Evolutionary conservation across 2,113 vertebrate genomes (phyloP).

Genomic region (Eretmochelys imbricata): DNA sequence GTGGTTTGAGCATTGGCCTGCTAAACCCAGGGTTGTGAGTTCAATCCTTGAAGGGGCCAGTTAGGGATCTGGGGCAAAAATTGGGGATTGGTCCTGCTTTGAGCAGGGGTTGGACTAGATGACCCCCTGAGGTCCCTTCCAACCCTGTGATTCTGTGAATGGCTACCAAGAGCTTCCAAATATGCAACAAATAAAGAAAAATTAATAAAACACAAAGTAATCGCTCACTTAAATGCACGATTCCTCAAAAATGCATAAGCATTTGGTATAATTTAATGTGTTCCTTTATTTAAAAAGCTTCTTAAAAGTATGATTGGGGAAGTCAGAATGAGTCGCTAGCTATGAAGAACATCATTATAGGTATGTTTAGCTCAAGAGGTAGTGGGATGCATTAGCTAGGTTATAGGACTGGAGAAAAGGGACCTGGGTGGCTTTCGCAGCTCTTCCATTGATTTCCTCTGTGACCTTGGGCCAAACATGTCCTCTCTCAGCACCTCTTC

Average conservation of each 20-base stretch:
- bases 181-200: neutral
- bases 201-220: neutral
- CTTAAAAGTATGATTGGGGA: neutral
- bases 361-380: neutral
- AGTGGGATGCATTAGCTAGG: neutral
- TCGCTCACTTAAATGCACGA: neutral
- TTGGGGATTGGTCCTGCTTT: too few species aligned
- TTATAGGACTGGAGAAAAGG: neutral
- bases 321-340: neutral
- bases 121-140: too few species aligned
- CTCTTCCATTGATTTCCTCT: neutral
- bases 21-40: too few species aligned
- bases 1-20: too few species aligned
- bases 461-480: neutral
- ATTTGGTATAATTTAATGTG: neutral
- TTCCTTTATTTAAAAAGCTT: neutral
- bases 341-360: neutral
- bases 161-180: too few species aligned
- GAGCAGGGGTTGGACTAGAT: too few species aligned
- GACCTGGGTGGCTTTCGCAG: neutral
- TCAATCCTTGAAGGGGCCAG: too few species aligned
- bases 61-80: too few species aligned
- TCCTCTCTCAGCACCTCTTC: neutral
- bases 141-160: too few species aligned
- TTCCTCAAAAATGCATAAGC: conserved; percentile 1